Evolutionary conservation across 2,797 vertebrate genomes (phyloP), one percentile per base, ranked within the genome.

Genomic region (Artibeus jamaicensis): DNA sequence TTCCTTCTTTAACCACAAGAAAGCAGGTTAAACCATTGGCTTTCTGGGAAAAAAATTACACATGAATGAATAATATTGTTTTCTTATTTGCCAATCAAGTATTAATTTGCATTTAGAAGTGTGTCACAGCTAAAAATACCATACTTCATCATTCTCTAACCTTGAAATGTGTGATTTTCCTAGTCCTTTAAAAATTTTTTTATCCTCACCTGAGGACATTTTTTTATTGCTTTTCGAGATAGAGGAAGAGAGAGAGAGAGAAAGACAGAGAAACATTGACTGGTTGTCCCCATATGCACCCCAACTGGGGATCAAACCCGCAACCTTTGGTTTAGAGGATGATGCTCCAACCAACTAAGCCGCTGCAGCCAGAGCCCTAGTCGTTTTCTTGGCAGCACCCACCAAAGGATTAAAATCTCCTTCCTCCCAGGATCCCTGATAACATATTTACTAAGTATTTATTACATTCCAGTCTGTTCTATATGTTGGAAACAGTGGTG

Each of bases 341-440:
- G 14, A 65, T 65, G 62, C 62, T 65, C 32, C 62, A 65, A n/a
- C 29, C 62, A 65, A 62, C 26, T 32, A 62, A n/a, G 62, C 29
- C 6, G 2, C 62, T n/a, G 29, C 62, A 65, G 29, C 62, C 62
- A 65, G 29, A 65, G 62, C 62, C 57, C 53, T 42, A 53, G 55
- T 57, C 16, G 91, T 81, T 96, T 92, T 94, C 59, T 91, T 94
- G 89, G 62, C 55, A 95, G 59, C 11, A 78, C 21, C 11, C 37
- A 82, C 11, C 11, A 39, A 3, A 29, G 44, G 44, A 95, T 86
- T 83, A 95, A 84, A 93, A 46, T 79, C 67, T 53, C 39, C 32
- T 84, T 74, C 48, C 21, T 86, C 32, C 34, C 19, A 91, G 44
- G 42, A 55, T 91, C n/a, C 73, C 42, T 81, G 50, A 91, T 70